phyloP scores from a whole-genome alignment of 1,140 invertebrate genomes.

The Prorops nasuta region DNA sequence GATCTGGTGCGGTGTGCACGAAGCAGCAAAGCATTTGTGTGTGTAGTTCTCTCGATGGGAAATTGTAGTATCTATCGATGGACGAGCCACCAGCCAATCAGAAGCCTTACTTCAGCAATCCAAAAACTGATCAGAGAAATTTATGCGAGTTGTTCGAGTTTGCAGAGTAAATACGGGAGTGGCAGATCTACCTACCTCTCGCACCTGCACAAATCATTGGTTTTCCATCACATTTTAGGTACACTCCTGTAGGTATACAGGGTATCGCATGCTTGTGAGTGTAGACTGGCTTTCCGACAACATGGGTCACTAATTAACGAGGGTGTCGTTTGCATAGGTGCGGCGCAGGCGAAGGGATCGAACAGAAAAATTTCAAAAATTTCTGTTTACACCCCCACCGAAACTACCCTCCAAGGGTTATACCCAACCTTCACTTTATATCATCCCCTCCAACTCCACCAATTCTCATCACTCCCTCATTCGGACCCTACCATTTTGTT shows the following conservation, averaged over 20 bases:
- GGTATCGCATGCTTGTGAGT: conserved; percentile 1
- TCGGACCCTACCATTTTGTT: no score
- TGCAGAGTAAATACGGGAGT: conserved; percentile 22
- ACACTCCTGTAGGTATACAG: conserved; percentile 16
- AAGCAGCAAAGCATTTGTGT: no score
- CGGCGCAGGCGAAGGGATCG: conserved; percentile 18
- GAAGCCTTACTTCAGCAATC: no score
- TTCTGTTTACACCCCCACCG: conserved; percentile 24
- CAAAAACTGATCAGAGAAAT: conserved; percentile 38
- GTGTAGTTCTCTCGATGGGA: no score
- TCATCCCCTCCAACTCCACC: neutral
- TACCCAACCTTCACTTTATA: no score
- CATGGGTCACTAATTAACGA: conserved; percentile 43
- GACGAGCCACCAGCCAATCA: no score
- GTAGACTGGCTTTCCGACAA: conserved; percentile 37
- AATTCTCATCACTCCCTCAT: neutral
- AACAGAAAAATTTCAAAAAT: conserved; percentile 32
- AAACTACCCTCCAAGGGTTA: no score
- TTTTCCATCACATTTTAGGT: conserved; percentile 3
- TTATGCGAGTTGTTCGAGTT: conserved; percentile 40
- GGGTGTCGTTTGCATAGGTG: conserved; percentile 41
- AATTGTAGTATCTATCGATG: no score
- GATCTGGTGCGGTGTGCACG: no score
- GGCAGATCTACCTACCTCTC: neutral
- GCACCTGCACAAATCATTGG: conserved; percentile 19